Evolutionary conservation across 2,888 invertebrate genomes (phyloP).

Genomic region (Leptinotarsa peninsularis): DNA sequence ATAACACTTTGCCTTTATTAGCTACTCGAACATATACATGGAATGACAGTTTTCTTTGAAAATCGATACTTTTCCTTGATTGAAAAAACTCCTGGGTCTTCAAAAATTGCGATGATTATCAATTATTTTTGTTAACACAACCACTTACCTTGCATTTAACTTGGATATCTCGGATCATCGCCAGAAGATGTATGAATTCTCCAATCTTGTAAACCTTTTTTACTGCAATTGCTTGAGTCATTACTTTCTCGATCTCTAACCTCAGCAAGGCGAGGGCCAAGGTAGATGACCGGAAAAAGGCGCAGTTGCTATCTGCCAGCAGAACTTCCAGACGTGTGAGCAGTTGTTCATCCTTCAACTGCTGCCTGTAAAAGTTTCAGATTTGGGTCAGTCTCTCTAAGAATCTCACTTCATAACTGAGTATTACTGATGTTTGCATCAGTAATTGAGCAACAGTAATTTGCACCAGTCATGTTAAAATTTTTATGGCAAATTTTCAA

Average conservation of each 20-base stretch:
- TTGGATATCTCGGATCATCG: slow-evolving; percentile 79
- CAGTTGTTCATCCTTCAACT: slow-evolving; percentile 44
- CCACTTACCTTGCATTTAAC: slow-evolving; percentile 76
- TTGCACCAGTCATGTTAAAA: no score
- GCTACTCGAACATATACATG: no score
- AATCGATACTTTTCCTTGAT: no score
- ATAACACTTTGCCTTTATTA: no score
- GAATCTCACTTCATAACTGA: no score
- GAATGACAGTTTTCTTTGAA: no score
- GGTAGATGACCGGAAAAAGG: slow-evolving; percentile 79
- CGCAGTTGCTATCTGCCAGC: slow-evolving; percentile 80
- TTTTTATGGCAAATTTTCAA: no score
- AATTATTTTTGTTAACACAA: background rate
- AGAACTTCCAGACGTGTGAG: slow-evolving; percentile 78
- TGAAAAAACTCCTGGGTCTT: no score
- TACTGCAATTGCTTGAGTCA: slow-evolving; percentile 51
- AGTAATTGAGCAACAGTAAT: no score
- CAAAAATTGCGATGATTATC: no score
- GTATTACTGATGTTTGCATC: no score
- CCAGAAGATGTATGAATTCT: slow-evolving; percentile 74
- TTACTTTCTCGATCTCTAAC: slow-evolving; percentile 73
- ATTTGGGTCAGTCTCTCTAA: background rate
- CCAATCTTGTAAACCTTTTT: slow-evolving; percentile 56
- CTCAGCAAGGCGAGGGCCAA: slow-evolving; percentile 83
- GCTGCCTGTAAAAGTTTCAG: slow-evolving; percentile 31